These are phyloP conservation scores for Aviceda subcristata DNA, from an alignment of 2,113 vertebrate species.

Conservation along the genomic window DNA sequence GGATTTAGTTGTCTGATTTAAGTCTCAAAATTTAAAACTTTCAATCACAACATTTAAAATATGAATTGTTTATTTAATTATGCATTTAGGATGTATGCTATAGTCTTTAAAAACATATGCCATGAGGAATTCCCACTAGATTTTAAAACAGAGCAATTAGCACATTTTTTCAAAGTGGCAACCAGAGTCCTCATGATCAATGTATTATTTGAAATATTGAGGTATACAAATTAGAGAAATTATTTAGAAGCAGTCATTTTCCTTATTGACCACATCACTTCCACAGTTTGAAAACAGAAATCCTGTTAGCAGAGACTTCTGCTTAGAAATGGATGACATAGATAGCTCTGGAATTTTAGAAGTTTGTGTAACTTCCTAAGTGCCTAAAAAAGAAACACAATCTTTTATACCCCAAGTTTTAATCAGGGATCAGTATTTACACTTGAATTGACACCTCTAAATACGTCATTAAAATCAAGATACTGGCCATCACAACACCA, in stretches of 20 bases:
- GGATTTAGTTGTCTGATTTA: background rate
- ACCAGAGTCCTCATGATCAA: background rate
- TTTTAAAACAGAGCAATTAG: background rate
- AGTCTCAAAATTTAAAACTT: background rate
- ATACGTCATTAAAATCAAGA: background rate
- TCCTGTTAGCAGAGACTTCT: background rate
- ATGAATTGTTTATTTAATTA: background rate
- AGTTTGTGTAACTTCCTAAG: background rate
- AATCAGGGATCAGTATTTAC: conserved; percentile 5
- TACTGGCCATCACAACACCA: conserved; percentile 9
- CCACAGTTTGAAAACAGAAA: background rate
- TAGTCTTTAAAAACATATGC: background rate
- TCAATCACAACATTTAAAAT: background rate
- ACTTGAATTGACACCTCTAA: conserved; percentile 1
- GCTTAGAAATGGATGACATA: background rate
- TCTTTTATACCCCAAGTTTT: background rate
- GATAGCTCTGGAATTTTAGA: background rate
- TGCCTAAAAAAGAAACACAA: background rate
- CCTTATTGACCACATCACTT: background rate
- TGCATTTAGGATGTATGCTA: background rate
- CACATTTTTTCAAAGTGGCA: background rate
- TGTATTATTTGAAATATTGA: background rate
- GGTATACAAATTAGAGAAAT: background rate
- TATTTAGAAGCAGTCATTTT: background rate
- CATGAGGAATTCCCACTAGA: background rate